Evolutionary conservation across 1,140 invertebrate species (phyloP).

Genomic region (Trichonephila clavata): DNA sequence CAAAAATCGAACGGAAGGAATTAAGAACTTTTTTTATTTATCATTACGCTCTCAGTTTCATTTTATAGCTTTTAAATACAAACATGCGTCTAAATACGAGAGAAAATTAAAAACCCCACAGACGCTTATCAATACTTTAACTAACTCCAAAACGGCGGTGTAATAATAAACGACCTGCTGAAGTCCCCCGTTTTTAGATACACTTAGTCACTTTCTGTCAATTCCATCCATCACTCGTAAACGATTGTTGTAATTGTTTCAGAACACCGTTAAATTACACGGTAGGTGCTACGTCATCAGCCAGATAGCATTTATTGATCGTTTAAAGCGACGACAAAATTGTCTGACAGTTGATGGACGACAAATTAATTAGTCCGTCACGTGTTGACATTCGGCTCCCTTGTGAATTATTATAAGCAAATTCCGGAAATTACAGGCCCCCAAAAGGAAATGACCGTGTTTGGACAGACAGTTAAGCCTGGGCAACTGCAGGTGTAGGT

Average conservation of each 20-base stretch:
- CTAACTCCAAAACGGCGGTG: too few relatives aligned
- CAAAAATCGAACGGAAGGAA: too few relatives aligned
- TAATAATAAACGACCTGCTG: too few relatives aligned
- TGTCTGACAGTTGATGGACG: neutral
- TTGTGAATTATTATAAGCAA: constrained; percentile 8
- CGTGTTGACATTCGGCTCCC: neutral
- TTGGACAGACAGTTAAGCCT: neutral
- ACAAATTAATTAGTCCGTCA: constrained; percentile 28
- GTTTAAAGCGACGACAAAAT: constrained; percentile 22
- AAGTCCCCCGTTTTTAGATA: too few relatives aligned
- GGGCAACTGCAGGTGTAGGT: neutral
- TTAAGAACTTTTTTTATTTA: too few relatives aligned
- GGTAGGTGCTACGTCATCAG: neutral
- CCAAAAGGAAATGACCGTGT: neutral
- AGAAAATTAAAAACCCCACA: too few relatives aligned
- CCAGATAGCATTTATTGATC: constrained; percentile 12
- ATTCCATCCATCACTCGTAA: neutral
- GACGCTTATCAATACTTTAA: too few relatives aligned
- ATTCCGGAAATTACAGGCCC: neutral
- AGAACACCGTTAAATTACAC: neutral
- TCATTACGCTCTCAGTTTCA: too few relatives aligned
- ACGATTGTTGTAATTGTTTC: neutral
- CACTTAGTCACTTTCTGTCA: too few relatives aligned
- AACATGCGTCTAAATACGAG: too few relatives aligned
- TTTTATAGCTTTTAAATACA: too few relatives aligned